A percentile compares a stretch with the other conserved stretches of the same genome.
Conservation (phyloP, 37 sponge, comb jelly and placozoan genomes). For the Agelas oroides region DNA sequence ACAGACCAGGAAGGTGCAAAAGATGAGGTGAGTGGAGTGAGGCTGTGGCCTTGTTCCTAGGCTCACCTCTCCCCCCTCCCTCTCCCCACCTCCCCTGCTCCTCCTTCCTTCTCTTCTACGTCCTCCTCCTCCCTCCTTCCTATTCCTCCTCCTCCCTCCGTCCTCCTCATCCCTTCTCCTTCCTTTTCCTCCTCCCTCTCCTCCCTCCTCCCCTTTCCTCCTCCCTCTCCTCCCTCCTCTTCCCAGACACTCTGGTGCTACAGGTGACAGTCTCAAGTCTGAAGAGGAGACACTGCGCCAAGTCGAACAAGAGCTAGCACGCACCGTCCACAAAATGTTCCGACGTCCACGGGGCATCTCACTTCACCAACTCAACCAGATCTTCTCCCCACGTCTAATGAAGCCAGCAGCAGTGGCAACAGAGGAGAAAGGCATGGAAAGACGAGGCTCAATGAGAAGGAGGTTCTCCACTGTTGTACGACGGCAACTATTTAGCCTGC, state of each 20-base stretch:
- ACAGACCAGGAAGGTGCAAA: constrained; percentile 60
- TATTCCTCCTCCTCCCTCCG: not conserved
- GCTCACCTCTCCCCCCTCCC: not conserved
- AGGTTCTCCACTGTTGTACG: not conserved
- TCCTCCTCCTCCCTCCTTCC: not conserved
- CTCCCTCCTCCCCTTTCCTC: no score
- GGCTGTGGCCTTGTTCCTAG: not conserved
- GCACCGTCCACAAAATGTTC: constrained; percentile 34
- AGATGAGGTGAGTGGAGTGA: constrained; percentile 5
- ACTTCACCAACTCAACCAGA: constrained; percentile 37
- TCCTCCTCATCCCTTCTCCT: no score
- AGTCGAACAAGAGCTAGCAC: constrained; percentile 35
- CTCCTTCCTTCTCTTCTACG: not conserved
- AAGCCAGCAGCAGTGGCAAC: not conserved
- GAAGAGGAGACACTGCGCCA: constrained; percentile 37
- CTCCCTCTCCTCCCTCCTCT: no score
- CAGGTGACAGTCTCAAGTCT: constrained; percentile 36
- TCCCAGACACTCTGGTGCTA: constrained; percentile 25
- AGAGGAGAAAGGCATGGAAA: not conserved
- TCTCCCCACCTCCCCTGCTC: not conserved
- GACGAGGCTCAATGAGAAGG: not conserved
- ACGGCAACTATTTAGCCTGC: constrained; percentile 7
- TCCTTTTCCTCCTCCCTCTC: no score
- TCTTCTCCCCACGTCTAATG: constrained; percentile 15
- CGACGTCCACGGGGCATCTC: constrained; percentile 33